Evolutionary conservation across 1,140 invertebrate genomes (phyloP), one percentile per base, ranked within the genome.

Genomic region (Meloidogyne floridensis): DNA sequence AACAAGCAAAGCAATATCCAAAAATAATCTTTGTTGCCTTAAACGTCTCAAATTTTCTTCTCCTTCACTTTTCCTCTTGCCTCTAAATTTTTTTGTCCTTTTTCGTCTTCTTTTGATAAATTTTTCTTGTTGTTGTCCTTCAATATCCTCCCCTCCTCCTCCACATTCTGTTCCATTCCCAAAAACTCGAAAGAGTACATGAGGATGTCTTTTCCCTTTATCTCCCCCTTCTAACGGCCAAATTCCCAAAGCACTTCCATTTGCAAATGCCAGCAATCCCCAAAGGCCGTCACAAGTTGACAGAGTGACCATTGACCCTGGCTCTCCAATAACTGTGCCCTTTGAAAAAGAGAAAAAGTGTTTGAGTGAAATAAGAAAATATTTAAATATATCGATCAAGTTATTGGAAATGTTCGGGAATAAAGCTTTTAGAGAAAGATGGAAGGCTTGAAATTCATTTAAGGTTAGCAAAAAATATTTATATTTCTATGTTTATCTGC

Each of bases 161-260:
- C 32, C 32, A 32, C 32, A 32, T 90, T 84, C 53, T 80, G n/a
- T n/a, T 32, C 81, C 86, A 87, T 89, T 75, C 83, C 59, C 59
- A 65, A 65, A 69, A 10, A 84, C 84, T 72, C 82, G 80, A 74
- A 88, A 89, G 9, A 89, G 74, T 51, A 89, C 82, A 71, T 89
- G 88, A 4, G 88, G 86, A 84, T 90, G 88, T 74, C 87, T 83
- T 65, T 88, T 56, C 4, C 83, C 81, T 18, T 72, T 83, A 76
- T 89, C 89, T 15, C 86, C 88, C 15, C 86, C 88, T 56, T 90
- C 86, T 43, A 89, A 80, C n/a, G 88, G 88, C 87, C 87, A 90
- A 74, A 89, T 89, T 18, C 87, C 89, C 43, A 88, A 84, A 6
- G 88, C 80, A 15, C 89, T 88, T 32, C 88, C 88, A 81, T 89